Evolutionary conservation across 2,113 vertebrate genomes (phyloP), one percentile per base, ranked within the genome.

Genomic region (Tiliqua scincoides): DNA sequence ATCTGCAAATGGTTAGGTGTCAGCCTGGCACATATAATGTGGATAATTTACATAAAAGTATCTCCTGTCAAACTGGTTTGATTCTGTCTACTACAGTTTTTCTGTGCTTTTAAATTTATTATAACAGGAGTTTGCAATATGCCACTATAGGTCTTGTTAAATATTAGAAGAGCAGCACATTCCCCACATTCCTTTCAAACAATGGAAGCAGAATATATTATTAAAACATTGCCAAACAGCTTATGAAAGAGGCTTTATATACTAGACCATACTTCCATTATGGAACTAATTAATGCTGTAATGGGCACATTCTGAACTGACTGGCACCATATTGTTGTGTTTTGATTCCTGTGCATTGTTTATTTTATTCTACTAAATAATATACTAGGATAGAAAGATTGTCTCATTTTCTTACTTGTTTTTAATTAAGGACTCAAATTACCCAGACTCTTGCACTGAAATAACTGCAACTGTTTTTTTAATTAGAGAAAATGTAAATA

Each of bases 391-490:
- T 40, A 86, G 67, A 91, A 87, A 1, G 79, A 59, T 12, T 57
- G 54, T 89, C 63, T 91, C 23, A 87, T 88, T 94, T 92, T 21
- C 20, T 89, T 89, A 59, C 63, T 88, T 93, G 74, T 81, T 95
- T 94, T 92, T 91, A 91, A 92, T 94, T 88, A 91, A 88, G 62
- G 30, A 72, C 75, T 57, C 77, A 89, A 89, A 90, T 92, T 93
- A 87, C 63, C 48, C 17, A 80, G 37, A 63, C 63, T 95, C 91
- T 72, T 30, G 88, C 90, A 85, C 30, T 90, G 79, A 84, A 89
- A 91, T 27, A 52, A 77, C 70, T 88, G 84, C 80, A 88, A 79
- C 71, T 93, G 15, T 88, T 30, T 91, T 8, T 86, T 73, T 88
- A 87, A 89, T 91, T 88, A 90, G 86, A 92, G 81, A 63, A 84